Percentiles rank a stretch among this genome's conserved stretches.
Conservation (phyloP, 2,797 vertebrate genomes). For the Synaphobranchus kaupii region DNA sequence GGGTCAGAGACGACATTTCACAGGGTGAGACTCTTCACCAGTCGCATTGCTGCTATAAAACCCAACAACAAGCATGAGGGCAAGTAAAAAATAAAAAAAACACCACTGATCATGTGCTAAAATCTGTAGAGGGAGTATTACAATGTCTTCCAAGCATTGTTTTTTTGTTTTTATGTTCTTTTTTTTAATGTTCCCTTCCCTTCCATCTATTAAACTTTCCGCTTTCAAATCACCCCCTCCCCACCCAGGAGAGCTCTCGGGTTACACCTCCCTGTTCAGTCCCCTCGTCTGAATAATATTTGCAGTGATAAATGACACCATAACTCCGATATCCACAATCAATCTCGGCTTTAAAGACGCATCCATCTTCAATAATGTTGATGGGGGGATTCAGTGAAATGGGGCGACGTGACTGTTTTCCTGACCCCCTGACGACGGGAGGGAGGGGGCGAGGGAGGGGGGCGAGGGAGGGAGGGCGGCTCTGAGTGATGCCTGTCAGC, state of each 20-base stretch:
- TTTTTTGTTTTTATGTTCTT: not conserved
- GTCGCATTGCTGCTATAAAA: not conserved
- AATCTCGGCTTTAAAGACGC: conserved; percentile 98
- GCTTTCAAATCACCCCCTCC: conserved; percentile 71
- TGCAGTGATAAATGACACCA: conserved; percentile 94
- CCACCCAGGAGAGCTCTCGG: conserved; percentile 83
- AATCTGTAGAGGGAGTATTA: conserved; percentile 10
- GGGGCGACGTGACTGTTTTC: conserved; percentile 83
- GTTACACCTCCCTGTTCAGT: conserved; percentile 93
- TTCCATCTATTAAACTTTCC: conserved; percentile 84
- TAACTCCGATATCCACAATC: conserved; percentile 99
- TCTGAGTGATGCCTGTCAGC: conserved; percentile 99
- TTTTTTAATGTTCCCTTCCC: not conserved
- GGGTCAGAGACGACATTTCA: conserved; percentile 30
- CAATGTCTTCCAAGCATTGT: conserved; percentile 15
- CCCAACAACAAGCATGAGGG: not conserved
- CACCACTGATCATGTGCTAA: not conserved
- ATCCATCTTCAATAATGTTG: conserved; percentile 99
- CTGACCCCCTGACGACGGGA: conserved; percentile 80
- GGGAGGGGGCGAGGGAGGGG: conserved; percentile 51
- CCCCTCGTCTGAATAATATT: conserved; percentile 96
- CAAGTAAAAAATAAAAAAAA: not conserved
- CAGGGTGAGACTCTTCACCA: not conserved
- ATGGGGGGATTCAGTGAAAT: conserved; percentile 80
- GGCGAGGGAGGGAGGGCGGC: conserved; percentile 57